phyloP scores from a whole-genome alignment of 2,888 invertebrate genomes.

The Seira sanloemensis region DNA sequence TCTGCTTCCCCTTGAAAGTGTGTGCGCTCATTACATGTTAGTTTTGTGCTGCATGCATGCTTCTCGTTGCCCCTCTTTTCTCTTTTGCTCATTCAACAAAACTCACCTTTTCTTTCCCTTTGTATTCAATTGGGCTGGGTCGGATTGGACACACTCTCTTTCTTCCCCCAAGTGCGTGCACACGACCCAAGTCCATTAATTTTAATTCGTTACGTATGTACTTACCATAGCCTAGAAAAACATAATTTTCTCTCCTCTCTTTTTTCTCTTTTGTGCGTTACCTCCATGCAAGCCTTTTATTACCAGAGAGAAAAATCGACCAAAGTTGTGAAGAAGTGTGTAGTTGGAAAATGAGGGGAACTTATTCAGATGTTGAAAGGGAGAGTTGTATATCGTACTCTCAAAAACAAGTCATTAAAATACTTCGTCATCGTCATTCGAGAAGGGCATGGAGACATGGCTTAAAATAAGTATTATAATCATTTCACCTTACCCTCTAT shows the following conservation, averaged over 20 bases:
- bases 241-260: neutral
- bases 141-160: constrained; percentile 20
- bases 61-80: constrained; percentile 45
- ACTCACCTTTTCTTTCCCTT: constrained; percentile 47
- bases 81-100: constrained; percentile 25
- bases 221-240: neutral
- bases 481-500: neutral
- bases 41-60: no score
- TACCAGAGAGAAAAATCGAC: constrained; percentile 41
- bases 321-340: constrained; percentile 7
- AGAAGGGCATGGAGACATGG: neutral
- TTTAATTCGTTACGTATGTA: constrained; percentile 59
- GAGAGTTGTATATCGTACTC: neutral
- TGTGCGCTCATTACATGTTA: no score
- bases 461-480: neutral
- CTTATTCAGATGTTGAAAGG: neutral
- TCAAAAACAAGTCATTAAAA: constrained; percentile 53
- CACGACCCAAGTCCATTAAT: constrained; percentile 67
- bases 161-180: constrained; percentile 65
- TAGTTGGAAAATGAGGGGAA: constrained; percentile 34
- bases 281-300: constrained; percentile 55
- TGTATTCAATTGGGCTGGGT: constrained; percentile 19
- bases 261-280: neutral
- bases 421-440: constrained; percentile 31
- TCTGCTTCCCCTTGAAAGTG: constrained; percentile 9